phyloP scores from a whole-genome alignment of 2,797 vertebrate species.

The Champsocephalus gunnari region DNA sequence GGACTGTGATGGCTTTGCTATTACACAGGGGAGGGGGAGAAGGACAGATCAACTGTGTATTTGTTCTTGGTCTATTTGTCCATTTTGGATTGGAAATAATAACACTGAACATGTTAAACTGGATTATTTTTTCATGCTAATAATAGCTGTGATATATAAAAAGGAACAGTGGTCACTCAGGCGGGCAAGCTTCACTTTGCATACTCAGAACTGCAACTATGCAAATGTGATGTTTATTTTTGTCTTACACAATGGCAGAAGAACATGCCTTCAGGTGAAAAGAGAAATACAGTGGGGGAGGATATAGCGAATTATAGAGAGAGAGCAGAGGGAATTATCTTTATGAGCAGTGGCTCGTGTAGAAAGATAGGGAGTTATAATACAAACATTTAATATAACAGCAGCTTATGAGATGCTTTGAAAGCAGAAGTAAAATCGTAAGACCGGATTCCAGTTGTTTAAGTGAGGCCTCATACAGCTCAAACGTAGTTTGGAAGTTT shows the following conservation, averaged over 20 bases:
- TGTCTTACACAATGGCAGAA: conserved; percentile 32
- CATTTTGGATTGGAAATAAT: not conserved
- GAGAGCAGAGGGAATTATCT: conserved; percentile 31
- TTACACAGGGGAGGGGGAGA: conserved; percentile 7
- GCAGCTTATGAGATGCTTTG: conserved; percentile 82
- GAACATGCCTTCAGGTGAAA: conserved; percentile 64
- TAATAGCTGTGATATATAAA: not conserved
- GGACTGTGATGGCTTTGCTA: conserved; percentile 9
- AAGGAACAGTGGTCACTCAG: not conserved
- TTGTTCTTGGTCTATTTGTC: not conserved
- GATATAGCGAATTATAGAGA: conserved; percentile 37
- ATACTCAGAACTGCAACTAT: conserved; percentile 20
- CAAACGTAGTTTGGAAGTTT: conserved; percentile 36
- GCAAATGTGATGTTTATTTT: conserved; percentile 43
- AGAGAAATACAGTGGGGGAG: conserved; percentile 43
- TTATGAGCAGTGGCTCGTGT: too few species aligned
- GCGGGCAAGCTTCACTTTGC: conserved; percentile 23
- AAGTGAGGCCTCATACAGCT: conserved; percentile 69
- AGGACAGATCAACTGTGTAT: conserved; percentile 20
- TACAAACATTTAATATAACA: conserved; percentile 74
- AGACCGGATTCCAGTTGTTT: conserved; percentile 87
- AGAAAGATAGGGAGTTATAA: conserved; percentile 45
- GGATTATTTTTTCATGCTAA: not conserved
- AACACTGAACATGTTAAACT: not conserved
- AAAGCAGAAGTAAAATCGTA: conserved; percentile 83